Conservation (phyloP, 2,888 invertebrate species). For the Panopea generosa region DNA sequence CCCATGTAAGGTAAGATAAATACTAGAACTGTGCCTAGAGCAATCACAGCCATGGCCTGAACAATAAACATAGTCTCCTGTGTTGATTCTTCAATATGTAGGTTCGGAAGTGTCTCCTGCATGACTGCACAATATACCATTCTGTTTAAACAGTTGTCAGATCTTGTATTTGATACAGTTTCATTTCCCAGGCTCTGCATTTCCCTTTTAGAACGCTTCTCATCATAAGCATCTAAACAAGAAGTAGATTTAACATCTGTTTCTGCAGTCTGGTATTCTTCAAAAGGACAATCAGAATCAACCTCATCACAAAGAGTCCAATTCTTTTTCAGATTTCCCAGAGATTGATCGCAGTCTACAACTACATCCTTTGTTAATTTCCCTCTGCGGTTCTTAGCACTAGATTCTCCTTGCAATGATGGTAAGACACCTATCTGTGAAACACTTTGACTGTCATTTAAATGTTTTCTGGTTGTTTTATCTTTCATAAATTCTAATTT, state of each 20-base stretch:
- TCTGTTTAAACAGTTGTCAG: neutral
- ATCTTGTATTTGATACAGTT: neutral
- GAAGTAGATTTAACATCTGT: neutral
- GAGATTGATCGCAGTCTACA: slow-evolving; percentile 10
- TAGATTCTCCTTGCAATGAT: neutral
- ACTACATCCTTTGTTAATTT: too few species aligned
- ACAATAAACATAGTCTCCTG: slow-evolving; percentile 42
- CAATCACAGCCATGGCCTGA: slow-evolving; percentile 45
- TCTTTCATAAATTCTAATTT: too few species aligned
- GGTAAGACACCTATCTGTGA: slow-evolving; percentile 38
- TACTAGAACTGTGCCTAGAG: slow-evolving; percentile 47
- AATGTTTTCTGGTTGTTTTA: neutral
- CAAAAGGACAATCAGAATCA: neutral
- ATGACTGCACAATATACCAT: slow-evolving; percentile 33
- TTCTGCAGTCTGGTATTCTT: slow-evolving; percentile 9
- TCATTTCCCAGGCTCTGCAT: neutral
- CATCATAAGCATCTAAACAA: neutral
- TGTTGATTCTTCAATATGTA: slow-evolving; percentile 22
- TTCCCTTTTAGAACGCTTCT: too few species aligned
- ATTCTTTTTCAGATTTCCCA: slow-evolving; percentile 17
- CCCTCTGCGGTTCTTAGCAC: neutral
- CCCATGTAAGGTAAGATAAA: slow-evolving; percentile 44
- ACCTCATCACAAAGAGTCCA: slow-evolving; percentile 24
- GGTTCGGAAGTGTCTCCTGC: slow-evolving; percentile 37
- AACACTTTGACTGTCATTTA: slow-evolving; percentile 21